Conservation (phyloP, 2,113 vertebrate genomes). For the Lathamus discolor region DNA sequence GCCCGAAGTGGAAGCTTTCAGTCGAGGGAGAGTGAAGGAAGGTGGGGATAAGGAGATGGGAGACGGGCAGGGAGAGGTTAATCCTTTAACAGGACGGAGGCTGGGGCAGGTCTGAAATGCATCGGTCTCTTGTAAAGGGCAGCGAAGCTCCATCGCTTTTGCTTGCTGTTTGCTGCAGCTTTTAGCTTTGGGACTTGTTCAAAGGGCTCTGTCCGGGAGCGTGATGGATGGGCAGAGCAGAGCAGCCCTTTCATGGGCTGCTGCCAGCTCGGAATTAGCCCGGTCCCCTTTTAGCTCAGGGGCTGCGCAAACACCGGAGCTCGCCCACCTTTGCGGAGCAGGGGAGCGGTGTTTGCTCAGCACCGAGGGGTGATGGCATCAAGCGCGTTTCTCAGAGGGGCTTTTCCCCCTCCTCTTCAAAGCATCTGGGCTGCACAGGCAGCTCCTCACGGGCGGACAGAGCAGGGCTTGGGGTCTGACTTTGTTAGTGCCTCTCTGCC, state of each 20-base stretch:
- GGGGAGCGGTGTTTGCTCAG: background rate
- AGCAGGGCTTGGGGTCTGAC: background rate
- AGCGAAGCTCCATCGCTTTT: background rate
- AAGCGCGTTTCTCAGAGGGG: background rate
- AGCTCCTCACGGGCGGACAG: background rate
- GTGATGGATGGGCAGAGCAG: background rate
- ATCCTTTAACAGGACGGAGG: accelerated
- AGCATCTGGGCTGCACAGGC: background rate
- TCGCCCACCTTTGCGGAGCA: background rate
- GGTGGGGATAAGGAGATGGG: no score
- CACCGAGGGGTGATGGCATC: accelerated
- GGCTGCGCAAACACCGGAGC: background rate
- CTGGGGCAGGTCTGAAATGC: background rate
- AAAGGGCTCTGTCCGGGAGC: background rate
- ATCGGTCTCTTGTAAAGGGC: background rate
- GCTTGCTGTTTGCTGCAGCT: background rate
- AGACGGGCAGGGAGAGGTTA: background rate
- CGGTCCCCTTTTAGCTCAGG: background rate
- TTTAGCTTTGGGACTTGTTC: background rate
- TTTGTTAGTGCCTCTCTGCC: background rate
- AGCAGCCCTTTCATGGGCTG: background rate
- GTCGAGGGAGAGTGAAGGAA: background rate
- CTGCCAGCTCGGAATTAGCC: background rate
- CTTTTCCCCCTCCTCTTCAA: background rate
- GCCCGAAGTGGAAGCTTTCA: accelerated